Conservation (phyloP, 2,888 invertebrate species). For the Volucella inflata region DNA sequence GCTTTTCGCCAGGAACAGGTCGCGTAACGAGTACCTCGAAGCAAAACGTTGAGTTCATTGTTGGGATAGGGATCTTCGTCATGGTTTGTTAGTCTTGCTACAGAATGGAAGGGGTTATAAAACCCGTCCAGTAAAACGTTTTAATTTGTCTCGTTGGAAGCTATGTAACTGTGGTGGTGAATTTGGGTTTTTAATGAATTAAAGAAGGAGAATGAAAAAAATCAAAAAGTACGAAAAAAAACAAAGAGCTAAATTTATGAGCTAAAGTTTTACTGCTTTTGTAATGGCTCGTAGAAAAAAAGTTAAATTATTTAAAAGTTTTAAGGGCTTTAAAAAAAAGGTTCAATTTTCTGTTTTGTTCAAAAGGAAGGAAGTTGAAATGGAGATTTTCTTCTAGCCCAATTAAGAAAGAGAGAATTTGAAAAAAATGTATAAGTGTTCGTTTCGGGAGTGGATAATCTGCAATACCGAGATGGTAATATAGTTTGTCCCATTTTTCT, state of each 20-base stretch:
- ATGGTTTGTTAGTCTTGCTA: constrained; percentile 65
- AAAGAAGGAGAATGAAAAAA: constrained; percentile 21
- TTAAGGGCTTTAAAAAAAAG: constrained; percentile 12
- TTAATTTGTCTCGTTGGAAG: constrained; percentile 69
- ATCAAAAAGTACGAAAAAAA: neutral
- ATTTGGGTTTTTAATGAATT: constrained; percentile 65
- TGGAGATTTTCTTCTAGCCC: constrained; percentile 11
- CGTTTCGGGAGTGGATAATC: too few relatives aligned
- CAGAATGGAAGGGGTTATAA: constrained; percentile 54
- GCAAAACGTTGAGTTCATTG: constrained; percentile 59
- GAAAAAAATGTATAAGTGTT: too few relatives aligned
- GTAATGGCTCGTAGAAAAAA: constrained; percentile 26
- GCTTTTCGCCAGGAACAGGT: constrained; percentile 27
- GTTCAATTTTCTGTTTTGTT: constrained; percentile 10
- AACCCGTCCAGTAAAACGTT: constrained; percentile 70
- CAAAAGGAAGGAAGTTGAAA: constrained; percentile 41
- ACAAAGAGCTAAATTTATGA: constrained; percentile 55
- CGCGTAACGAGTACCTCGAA: constrained; percentile 11
- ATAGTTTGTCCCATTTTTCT: too few relatives aligned
- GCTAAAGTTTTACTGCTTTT: constrained; percentile 49
- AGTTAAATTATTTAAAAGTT: constrained; percentile 58
- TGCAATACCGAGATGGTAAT: too few relatives aligned
- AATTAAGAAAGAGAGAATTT: neutral
- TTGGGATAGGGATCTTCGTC: constrained; percentile 62
- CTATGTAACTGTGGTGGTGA: constrained; percentile 8